Evolutionary conservation across 2,888 invertebrate species (phyloP).

Genomic region (Hedychridium roseum): DNA sequence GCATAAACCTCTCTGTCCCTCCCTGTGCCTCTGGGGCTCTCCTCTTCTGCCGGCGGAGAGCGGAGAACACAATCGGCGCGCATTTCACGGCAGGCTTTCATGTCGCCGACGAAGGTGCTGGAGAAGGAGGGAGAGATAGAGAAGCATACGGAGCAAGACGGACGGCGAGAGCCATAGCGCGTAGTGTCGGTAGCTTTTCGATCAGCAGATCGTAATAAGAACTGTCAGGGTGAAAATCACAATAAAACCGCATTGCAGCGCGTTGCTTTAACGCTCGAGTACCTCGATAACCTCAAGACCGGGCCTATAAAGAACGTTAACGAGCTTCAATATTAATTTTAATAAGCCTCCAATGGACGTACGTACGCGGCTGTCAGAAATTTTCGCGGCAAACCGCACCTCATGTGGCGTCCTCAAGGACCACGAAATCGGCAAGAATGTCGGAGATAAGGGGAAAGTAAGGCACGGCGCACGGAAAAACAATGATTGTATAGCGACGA

Average conservation of each 20-base stretch:
- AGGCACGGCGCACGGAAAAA: constrained; percentile 8
- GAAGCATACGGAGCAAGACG: constrained; percentile 8
- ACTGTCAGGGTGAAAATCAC: constrained; percentile 38
- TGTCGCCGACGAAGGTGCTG: constrained; percentile 46
- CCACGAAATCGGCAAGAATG: too few species aligned
- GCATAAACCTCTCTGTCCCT: constrained; percentile 9
- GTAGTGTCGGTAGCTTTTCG: constrained; percentile 35
- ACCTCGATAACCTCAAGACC: not conserved
- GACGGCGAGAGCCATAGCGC: constrained; percentile 14
- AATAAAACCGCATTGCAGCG: constrained; percentile 30
- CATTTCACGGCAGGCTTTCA: constrained; percentile 51
- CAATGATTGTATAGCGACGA: constrained; percentile 25
- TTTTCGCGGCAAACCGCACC: too few species aligned
- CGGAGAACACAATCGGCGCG: constrained; percentile 48
- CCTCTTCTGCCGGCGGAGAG: constrained; percentile 15
- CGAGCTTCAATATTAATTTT: too few species aligned
- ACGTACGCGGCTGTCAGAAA: too few species aligned
- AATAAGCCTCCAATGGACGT: too few species aligned
- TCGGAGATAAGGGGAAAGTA: constrained; percentile 16
- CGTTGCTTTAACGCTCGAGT: not conserved
- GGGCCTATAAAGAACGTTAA: not conserved
- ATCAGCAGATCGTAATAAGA: constrained; percentile 38
- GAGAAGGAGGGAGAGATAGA: constrained; percentile 3
- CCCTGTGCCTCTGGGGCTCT: too few species aligned
- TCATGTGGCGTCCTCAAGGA: too few species aligned